Base-by-base conservation (phyloP, 2,797 vertebrate species). In the Aldrovandia affinis region DNA sequence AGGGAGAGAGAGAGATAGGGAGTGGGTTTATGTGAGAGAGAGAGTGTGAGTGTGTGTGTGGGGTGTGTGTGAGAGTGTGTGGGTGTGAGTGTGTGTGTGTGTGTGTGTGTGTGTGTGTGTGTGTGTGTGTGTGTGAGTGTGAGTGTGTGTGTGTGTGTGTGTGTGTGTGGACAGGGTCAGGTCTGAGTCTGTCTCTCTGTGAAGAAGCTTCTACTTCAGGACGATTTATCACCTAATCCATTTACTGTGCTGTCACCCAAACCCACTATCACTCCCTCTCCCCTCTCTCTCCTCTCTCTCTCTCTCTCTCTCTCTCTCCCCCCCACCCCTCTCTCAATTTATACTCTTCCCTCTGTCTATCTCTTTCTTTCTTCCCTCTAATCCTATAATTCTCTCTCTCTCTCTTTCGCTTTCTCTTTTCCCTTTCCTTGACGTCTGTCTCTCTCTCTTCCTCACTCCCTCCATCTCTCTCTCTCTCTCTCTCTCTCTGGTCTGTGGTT, bases 391-490 rank as follows among this genome's bases (percentile, higher is more conserved):
- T 83, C 28, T 63, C 70, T 85, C 70, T 83, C 81, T 83, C 44
- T 82, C 70, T 81, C 70, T 78, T 73, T 52, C 42, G 33, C 81
- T 8, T 33, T 20, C 28, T 6, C 68, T 81, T 70, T 57, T 42
- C 86, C 90, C 90, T 87, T 88, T 86, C 83, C 70, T 65, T 77
- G 78, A 57, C 83, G 78, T 70, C 28, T 78, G 81, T 85, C 36
- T 86, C 50, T 89, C 86, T 84, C 84, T 85, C 87, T 81, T 86
- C 87, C 84, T 70, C 61, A 91, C 91, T 89, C 92, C 91, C 91
- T 88, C 83, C 4, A 87, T 88, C 88, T 85, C 84, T 92, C 89
- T 91, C 92, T 91, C 92, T 90, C 92, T 94, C 85, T 93, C 85
- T 91, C 50, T 52, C 50, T 4, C 50, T 52, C 4, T 12, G n/a